These are phyloP conservation scores for Tillus elongatus DNA, from an alignment of 2,888 invertebrate species.

Conservation along the genomic window DNA sequence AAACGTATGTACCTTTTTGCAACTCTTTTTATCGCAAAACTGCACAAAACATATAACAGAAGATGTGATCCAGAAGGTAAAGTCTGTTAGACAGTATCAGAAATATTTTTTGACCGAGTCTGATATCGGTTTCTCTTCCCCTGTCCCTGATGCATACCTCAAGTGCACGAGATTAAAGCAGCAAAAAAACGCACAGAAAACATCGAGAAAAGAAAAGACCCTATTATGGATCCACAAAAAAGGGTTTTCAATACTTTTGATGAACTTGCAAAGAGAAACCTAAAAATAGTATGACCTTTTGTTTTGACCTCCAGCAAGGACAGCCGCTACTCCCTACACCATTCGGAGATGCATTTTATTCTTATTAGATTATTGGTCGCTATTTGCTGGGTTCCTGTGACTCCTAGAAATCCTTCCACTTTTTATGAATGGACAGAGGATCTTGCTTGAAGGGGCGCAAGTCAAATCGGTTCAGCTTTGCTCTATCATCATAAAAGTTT, in stretches of 20 bases:
- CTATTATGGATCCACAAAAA: constrained; percentile 15
- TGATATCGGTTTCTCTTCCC: constrained; percentile 27
- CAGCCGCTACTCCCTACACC: constrained; percentile 14
- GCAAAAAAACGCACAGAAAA: constrained; percentile 19
- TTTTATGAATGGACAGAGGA: constrained; percentile 20
- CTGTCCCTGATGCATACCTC: constrained; percentile 24
- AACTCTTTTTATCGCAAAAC: constrained; percentile 22
- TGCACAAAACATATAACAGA: constrained; percentile 24
- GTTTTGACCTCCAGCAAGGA: constrained; percentile 16
- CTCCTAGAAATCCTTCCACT: constrained; percentile 7
- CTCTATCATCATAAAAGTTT: constrained; percentile 8
- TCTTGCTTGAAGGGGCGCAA: constrained; percentile 19
- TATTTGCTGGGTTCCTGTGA: constrained; percentile 11
- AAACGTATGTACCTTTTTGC: constrained; percentile 22
- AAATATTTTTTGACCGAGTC: constrained; percentile 22
- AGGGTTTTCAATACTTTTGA: constrained; percentile 8
- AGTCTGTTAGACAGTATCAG: constrained; percentile 19
- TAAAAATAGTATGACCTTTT: constrained; percentile 11
- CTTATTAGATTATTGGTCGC: constrained; percentile 13
- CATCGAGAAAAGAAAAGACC: constrained; percentile 17
- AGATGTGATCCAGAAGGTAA: constrained; percentile 20
- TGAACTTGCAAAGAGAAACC: constrained; percentile 9
- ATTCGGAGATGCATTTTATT: constrained; percentile 15
- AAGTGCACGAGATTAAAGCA: constrained; percentile 17
- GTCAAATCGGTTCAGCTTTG: constrained; percentile 23